Evolutionary conservation across 2,797 vertebrate species (phyloP).

Genomic region (Fistularia tabacaria): DNA sequence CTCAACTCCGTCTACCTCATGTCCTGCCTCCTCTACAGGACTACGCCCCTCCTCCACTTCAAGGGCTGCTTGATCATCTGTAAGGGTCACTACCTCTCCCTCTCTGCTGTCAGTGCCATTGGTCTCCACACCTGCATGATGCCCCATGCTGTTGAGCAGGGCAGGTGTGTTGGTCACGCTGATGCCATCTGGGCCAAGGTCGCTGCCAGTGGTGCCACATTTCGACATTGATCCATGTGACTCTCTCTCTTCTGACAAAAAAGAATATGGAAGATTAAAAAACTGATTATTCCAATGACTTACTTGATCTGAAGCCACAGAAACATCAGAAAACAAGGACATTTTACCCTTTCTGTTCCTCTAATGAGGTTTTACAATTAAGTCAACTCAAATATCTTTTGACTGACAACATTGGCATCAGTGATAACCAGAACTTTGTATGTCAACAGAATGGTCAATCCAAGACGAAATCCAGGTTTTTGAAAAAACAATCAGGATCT

Average conservation of each 20-base stretch:
- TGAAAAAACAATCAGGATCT: no score
- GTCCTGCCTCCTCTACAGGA: constrained; percentile 62
- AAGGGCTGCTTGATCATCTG: constrained; percentile 49
- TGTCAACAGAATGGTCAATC: no score
- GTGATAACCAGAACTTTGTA: not conserved
- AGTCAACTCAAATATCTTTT: not conserved
- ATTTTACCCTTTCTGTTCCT: constrained; percentile 4
- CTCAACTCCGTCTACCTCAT: constrained; percentile 53
- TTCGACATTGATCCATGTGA: constrained; percentile 66
- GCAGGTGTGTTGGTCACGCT: constrained; percentile 64
- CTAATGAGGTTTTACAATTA: not conserved
- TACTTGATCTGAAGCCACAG: constrained; percentile 21
- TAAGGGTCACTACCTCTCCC: constrained; percentile 65
- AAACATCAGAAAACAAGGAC: constrained; percentile 10
- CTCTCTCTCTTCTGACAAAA: constrained; percentile 68
- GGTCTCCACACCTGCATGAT: constrained; percentile 47
- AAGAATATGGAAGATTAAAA: constrained; percentile 59
- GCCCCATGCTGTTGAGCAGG: constrained; percentile 54
- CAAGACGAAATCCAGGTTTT: no score
- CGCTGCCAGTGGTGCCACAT: constrained; percentile 53
- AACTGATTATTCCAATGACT: constrained; percentile 59
- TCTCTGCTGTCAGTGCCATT: constrained; percentile 61
- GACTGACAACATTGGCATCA: not conserved
- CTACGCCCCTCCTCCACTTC: constrained; percentile 68
- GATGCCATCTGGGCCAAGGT: constrained; percentile 72